Evolutionary conservation across 2,113 vertebrate genomes (phyloP).

Genomic region (Vulpes lagopus): DNA sequence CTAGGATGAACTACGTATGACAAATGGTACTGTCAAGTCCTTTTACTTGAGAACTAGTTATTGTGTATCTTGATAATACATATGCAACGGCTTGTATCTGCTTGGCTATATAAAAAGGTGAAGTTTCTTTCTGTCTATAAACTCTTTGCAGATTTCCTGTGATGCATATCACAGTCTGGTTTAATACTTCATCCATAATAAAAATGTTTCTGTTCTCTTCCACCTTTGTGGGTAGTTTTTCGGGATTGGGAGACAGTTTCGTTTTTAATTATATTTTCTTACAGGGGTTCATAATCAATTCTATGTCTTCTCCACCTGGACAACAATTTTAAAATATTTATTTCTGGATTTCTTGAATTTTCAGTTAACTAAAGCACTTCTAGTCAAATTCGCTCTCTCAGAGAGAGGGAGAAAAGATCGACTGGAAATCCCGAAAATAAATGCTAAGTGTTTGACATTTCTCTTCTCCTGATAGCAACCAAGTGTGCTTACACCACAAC

Average conservation of each 20-base stretch:
- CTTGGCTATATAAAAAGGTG: not conserved
- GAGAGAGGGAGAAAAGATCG: not conserved
- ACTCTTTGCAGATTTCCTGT: not conserved
- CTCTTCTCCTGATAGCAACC: not conserved
- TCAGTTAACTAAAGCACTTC: not conserved
- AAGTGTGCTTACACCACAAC: not conserved
- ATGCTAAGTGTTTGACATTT: not conserved
- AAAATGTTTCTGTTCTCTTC: not conserved
- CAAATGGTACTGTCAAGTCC: not conserved
- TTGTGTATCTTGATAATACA: not conserved
- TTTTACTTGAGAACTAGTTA: not conserved
- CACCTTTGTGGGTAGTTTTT: not conserved
- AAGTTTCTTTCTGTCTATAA: not conserved
- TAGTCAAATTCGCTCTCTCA: not conserved
- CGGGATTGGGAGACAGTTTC: not conserved
- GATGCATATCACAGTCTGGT: not conserved
- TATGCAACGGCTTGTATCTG: not conserved
- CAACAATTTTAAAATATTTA: conserved; percentile 24
- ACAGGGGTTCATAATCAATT: not conserved
- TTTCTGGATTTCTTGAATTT: conserved; percentile 14
- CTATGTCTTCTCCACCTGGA: not conserved
- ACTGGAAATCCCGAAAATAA: not conserved
- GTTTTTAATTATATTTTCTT: not conserved
- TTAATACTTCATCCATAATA: not conserved
- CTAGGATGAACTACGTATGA: not conserved